Conservation (phyloP, 2,113 vertebrate genomes). For the Thymallus thymallus region DNA sequence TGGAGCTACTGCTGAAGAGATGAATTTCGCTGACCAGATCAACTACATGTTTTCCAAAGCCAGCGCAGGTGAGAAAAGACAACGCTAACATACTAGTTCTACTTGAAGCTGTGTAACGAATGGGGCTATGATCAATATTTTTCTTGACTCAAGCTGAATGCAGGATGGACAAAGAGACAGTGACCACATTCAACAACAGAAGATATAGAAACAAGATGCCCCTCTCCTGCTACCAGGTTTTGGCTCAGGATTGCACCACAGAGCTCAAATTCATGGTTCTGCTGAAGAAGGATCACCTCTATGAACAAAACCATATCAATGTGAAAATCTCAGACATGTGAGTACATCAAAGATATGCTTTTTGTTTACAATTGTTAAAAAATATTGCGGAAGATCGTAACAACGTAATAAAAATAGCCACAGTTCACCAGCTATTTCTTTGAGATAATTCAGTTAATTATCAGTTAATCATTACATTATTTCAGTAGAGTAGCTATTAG, state of each 20-base stretch:
- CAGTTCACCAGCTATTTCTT: too few species aligned
- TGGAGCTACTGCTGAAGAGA: constrained; percentile 22
- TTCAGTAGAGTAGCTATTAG: too few species aligned
- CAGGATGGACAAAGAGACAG: constrained; percentile 14
- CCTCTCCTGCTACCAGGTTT: constrained; percentile 75
- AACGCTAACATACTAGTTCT: too few species aligned
- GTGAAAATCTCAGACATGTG: constrained; percentile 76
- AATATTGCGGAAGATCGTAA: too few species aligned
- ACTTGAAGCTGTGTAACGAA: background rate
- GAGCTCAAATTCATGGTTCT: constrained; percentile 80
- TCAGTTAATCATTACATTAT: too few species aligned
- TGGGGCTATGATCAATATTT: background rate
- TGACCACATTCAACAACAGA: constrained; percentile 77
- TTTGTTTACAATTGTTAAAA: too few species aligned
- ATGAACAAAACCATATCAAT: constrained; percentile 56
- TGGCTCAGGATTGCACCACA: constrained; percentile 78
- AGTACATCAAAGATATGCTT: constrained; percentile 41
- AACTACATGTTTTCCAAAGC: constrained; percentile 52
- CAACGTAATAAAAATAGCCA: too few species aligned
- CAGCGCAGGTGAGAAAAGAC: constrained; percentile 46
- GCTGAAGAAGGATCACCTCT: constrained; percentile 66
- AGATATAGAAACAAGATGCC: constrained; percentile 70
- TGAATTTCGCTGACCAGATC: constrained; percentile 27
- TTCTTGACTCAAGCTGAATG: constrained; percentile 54
- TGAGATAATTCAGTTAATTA: too few species aligned